A percentile compares a stretch with the other conserved stretches of the same genome.
Evolutionary conservation across 2,888 invertebrate species (phyloP).

Genomic region (Trichogramma dendrolimi): DNA sequence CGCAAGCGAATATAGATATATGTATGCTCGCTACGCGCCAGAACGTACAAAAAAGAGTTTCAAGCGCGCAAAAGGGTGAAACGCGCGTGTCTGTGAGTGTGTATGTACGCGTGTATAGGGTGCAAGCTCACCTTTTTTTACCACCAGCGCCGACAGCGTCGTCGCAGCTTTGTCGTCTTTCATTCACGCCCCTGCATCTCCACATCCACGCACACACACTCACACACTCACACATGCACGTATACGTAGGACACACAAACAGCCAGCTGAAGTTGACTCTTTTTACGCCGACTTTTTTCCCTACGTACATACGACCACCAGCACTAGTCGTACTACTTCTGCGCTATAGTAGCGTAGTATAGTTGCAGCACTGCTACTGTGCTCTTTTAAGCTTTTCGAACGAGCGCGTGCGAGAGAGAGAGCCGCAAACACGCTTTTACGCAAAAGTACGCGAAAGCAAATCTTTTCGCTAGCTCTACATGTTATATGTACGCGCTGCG

Average conservation of each 20-base stretch:
- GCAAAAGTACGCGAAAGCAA: conserved; percentile 11
- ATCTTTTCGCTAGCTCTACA: not conserved
- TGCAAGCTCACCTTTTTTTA: conserved; percentile 10
- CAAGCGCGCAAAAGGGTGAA: not conserved
- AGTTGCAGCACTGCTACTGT: no score
- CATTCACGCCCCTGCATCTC: conserved; percentile 4
- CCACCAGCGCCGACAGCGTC: not conserved
- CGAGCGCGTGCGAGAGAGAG: not conserved
- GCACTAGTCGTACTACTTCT: not conserved
- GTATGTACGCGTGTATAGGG: no score
- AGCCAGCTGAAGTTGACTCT: conserved; percentile 4
- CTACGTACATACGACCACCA: not conserved
- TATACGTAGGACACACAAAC: no score
- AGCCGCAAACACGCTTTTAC: conserved; percentile 20
- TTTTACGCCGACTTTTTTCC: conserved; percentile 18
- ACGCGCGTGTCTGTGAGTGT: conserved; percentile 1
- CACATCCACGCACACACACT: no score
- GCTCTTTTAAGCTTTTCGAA: no score
- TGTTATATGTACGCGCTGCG: not conserved
- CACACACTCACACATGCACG: no score
- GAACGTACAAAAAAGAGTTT: not conserved
- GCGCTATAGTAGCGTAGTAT: not conserved
- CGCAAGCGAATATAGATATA: conserved; percentile 14
- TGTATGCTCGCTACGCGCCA: not conserved
- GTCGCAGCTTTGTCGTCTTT: conserved; percentile 13